Evolutionary conservation across 2,888 invertebrate genomes (phyloP).

Genomic region (Drosophila paramelanica): DNA sequence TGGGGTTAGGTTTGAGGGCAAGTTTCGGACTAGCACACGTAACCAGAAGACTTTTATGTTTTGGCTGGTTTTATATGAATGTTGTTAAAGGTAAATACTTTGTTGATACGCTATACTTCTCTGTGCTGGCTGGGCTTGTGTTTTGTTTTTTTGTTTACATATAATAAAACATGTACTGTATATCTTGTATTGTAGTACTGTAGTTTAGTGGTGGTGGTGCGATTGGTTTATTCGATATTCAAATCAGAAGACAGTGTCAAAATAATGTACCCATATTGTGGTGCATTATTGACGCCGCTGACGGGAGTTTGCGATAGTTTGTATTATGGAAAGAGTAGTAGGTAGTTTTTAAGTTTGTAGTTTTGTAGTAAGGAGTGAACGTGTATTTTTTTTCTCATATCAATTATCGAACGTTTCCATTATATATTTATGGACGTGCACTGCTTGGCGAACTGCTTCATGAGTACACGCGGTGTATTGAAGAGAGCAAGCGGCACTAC

Average conservation of each 20-base stretch:
- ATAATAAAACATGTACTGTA: conserved; percentile 56
- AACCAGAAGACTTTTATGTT: conserved; percentile 22
- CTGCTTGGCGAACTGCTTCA: conserved; percentile 22
- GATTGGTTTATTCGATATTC: conserved; percentile 79
- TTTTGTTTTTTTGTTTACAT: conserved; percentile 20
- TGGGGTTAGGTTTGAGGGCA: conserved; percentile 3
- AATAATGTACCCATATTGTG: conserved; percentile 84
- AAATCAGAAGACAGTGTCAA: conserved; percentile 86
- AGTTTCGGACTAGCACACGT: conserved; percentile 52
- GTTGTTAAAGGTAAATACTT: conserved; percentile 32
- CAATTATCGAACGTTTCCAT: conserved; percentile 24
- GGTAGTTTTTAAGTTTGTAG: conserved; percentile 49
- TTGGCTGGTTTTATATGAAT: conserved; percentile 3
- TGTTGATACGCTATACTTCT: conserved; percentile 78
- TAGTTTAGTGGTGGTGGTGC: conserved; percentile 61
- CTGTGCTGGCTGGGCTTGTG: conserved; percentile 55
- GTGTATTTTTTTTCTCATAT: conserved; percentile 25
- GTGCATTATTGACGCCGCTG: conserved; percentile 82
- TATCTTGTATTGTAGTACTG: conserved; percentile 60
- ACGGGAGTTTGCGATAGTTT: conserved; percentile 76
- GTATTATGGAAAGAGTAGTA: conserved; percentile 78
- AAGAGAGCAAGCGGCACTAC: conserved; percentile 45
- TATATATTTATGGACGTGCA: conserved; percentile 38
- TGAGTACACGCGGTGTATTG: conserved; percentile 5
- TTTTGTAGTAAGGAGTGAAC: conserved; percentile 50